Evolutionary conservation across 2,797 vertebrate species (phyloP), one percentile per base, ranked within the genome.

Genomic region (Petrocephalus schoutedeni): DNA sequence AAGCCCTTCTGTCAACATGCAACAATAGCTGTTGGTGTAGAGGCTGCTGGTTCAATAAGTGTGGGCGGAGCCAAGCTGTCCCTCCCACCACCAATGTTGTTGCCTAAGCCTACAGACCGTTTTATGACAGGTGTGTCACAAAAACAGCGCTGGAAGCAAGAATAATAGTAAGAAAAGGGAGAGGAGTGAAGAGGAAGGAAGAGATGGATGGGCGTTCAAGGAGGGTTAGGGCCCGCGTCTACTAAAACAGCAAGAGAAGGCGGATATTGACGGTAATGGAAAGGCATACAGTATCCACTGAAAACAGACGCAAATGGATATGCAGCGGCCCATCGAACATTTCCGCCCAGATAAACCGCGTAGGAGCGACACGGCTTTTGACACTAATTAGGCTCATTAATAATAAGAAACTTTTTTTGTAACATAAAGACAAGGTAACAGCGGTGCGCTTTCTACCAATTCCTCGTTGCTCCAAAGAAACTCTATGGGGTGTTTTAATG

Each of bases 41-140:
- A 45, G 36, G 23, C 41, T 32, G 84, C 56, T 83, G 64, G 59
- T n/a, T 32, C 53, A 91, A 90, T 92, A 90, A 91, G 90, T 90
- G 92, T 91, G 88, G 92, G 90, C 90, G 90, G 88, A 80, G 45
- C 41, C 89, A 87, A 89, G 86, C 89, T 89, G 89, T 80, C 85
- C 84, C 54, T 14, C 58, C 89, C 45, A 88, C 86, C 89, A 86
- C 85, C 90, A 92, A 88, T 89, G 32, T 77, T 45, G 71, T 49
- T 45, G 36, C 41, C 71, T 49, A 77, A 77, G 16, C 32, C 32
- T 58, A 23, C 23, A 10, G 54, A 41, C 14, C 16, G 28, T 86
- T 56, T 41, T n/a, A 54, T 77, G 56, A 86, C 84, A 86, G 84
- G 84, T 59, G 14, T 86, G 84, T 45, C 28, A 41, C 54, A 86